Base-by-base conservation (phyloP, 2,797 vertebrate genomes). In the Sebastolobus alascanus region DNA sequence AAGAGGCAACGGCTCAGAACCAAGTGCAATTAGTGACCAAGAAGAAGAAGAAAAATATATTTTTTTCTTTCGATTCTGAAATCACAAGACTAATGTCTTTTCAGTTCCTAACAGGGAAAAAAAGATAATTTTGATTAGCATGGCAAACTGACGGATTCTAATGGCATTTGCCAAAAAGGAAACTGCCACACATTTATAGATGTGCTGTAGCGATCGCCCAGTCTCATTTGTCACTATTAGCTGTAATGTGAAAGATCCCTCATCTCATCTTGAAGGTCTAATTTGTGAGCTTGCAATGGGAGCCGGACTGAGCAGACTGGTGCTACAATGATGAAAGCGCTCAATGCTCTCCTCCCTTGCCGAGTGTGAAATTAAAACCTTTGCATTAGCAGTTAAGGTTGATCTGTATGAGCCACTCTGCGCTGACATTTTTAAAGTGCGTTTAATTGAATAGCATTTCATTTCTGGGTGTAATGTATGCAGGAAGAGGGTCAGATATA, bases 21-120 rank as follows among this genome's bases (percentile, higher is more conserved):
- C 84, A 73, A 93, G 89, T 69, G 92, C 94, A 97, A 96, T 96
- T 95, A 97, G 84, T 94, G 87, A 88, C 84, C 82, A 83, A 70
- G 75, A 82, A 92, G 87, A 93, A 91, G 58, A 64, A 65, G 46
- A 81, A 52, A 67, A 61, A 35, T 83, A 52, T 68, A n/a, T 67
- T 83, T 68, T 66, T 60, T 40, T 59, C 55, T 88, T 85, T 61
- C 67, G 58, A 82, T 92, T 86, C 76, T 79, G 81, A 93, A 91
- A 92, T 93, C 85, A 87, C 58, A 82, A 81, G 68, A 60, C 61
- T 76, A 83, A 92, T 93, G 77, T 88, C 72, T 86, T 88, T 89
- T 90, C 86, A 78, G 69, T 79, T 87, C 40, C 43, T 59, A 80
- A 83, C 59, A 60, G 79, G 75, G 37, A 58, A 70, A 38, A 83